These are phyloP conservation scores for Brotula barbata DNA, from an alignment of 2,797 vertebrate species.

Conservation along the genomic window DNA sequence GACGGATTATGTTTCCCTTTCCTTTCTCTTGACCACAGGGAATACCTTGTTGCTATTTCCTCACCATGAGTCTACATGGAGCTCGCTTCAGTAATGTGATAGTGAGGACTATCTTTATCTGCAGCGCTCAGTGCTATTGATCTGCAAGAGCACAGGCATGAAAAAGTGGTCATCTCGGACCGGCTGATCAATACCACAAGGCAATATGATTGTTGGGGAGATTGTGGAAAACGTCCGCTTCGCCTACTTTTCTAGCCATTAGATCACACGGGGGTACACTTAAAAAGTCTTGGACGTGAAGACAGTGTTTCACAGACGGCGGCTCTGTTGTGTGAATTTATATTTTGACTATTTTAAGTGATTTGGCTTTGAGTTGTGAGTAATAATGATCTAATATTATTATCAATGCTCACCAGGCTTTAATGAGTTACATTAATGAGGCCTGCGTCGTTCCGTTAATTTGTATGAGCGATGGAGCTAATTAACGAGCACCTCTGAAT, in stretches of 20 bases:
- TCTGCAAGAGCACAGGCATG: slow-evolving; percentile 30
- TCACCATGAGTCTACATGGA: slow-evolving; percentile 31
- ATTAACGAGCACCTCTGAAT: slow-evolving; percentile 12
- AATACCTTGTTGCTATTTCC: slow-evolving; percentile 45
- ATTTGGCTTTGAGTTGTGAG: background rate
- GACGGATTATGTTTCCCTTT: slow-evolving; percentile 37
- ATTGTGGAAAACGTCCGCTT: slow-evolving; percentile 34
- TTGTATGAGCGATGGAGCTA: slow-evolving; percentile 22
- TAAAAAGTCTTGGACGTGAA: background rate
- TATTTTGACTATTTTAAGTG: background rate
- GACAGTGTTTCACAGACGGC: too few species aligned
- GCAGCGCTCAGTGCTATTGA: slow-evolving; percentile 17
- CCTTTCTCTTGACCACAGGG: slow-evolving; percentile 36
- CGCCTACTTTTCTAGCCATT: slow-evolving; percentile 25
- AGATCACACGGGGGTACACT: background rate
- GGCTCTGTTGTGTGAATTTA: background rate
- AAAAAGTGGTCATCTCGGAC: slow-evolving; percentile 38
- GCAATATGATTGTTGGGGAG: slow-evolving; percentile 34
- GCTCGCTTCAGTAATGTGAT: slow-evolving; percentile 34
- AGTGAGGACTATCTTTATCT: slow-evolving; percentile 56
- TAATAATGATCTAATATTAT: slow-evolving; percentile 5
- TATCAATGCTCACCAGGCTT: slow-evolving; percentile 12
- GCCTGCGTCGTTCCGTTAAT: slow-evolving; percentile 15
- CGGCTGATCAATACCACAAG: slow-evolving; percentile 43
- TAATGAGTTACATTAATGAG: background rate